A percentile compares a stretch with the other conserved stretches of the same genome.
These are phyloP conservation scores for Panagrolaimus sp. DNA, from an alignment of 1,140 invertebrate genomes.

Conservation along the genomic window DNA sequence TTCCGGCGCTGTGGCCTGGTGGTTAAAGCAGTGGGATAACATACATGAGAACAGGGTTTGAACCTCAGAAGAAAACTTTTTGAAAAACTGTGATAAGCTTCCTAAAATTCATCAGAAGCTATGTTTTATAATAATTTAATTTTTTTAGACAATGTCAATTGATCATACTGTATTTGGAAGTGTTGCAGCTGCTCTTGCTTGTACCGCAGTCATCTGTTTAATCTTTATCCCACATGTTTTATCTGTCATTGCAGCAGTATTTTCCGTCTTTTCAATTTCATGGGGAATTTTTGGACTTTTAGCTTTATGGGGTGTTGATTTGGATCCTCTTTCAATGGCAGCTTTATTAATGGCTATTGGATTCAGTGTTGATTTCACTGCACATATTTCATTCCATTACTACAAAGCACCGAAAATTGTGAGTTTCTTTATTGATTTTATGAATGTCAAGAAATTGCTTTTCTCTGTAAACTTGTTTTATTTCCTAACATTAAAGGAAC, in stretches of 20 bases:
- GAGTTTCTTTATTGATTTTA: neutral
- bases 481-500: too few relatives aligned
- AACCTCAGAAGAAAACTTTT: too few relatives aligned
- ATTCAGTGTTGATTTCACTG: slow-evolving; percentile 61
- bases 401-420: slow-evolving; percentile 63
- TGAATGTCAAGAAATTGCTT: too few relatives aligned
- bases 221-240: slow-evolving; percentile 61
- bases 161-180: slow-evolving; percentile 51
- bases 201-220: slow-evolving; percentile 59
- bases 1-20: too few relatives aligned
- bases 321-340: slow-evolving; percentile 60
- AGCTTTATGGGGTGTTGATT: slow-evolving; percentile 57
- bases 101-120: too few relatives aligned
- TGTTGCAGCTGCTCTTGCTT: slow-evolving; percentile 59
- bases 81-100: too few relatives aligned
- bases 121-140: too few relatives aligned
- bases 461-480: too few relatives aligned
- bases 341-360: slow-evolving; percentile 61
- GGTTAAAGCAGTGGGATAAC: too few relatives aligned
- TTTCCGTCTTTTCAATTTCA: slow-evolving; percentile 57
- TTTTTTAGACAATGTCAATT: slow-evolving; percentile 53
- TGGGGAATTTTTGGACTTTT: slow-evolving; percentile 60
- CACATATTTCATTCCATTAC: slow-evolving; percentile 60
- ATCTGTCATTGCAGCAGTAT: slow-evolving; percentile 57
- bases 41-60: too few relatives aligned